These are phyloP conservation scores for Polia nebulosa DNA, from an alignment of 2,888 invertebrate genomes.

Conservation along the genomic window DNA sequence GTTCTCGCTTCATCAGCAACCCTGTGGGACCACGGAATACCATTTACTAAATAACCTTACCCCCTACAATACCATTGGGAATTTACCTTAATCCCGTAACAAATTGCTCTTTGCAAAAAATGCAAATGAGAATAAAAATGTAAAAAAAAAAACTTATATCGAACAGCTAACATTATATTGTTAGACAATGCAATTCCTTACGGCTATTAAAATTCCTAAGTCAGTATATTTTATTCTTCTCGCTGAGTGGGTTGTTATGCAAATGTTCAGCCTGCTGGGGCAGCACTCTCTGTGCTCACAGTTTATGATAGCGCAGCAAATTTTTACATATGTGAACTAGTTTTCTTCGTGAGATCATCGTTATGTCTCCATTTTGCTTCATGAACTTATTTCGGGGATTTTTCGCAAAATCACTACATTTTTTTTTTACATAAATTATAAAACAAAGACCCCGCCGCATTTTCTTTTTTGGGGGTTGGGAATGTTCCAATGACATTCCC, in stretches of 20 bases:
- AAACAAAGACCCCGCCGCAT: too few relatives aligned
- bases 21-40: constrained; percentile 17
- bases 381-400: neutral
- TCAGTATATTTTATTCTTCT: constrained; percentile 61
- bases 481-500: too few relatives aligned
- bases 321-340: constrained; percentile 30
- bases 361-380: constrained; percentile 29
- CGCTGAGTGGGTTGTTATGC: constrained; percentile 43
- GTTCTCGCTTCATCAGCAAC: constrained; percentile 15
- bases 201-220: constrained; percentile 61
- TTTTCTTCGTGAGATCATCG: constrained; percentile 30
- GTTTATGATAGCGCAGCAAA: constrained; percentile 40
- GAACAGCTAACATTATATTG: constrained; percentile 56
- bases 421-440: too few relatives aligned
- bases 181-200: constrained; percentile 61
- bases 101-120: constrained; percentile 47
- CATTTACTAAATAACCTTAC: constrained; percentile 48
- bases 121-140: constrained; percentile 36
- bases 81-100: constrained; percentile 40
- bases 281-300: constrained; percentile 33
- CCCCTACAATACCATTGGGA: constrained; percentile 24
- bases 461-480: too few relatives aligned
- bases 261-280: constrained; percentile 31
- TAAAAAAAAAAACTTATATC: constrained; percentile 33
- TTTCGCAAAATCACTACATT: neutral